Base-by-base conservation (phyloP, 2,113 vertebrate genomes). In the Ranitomeya imitator region DNA sequence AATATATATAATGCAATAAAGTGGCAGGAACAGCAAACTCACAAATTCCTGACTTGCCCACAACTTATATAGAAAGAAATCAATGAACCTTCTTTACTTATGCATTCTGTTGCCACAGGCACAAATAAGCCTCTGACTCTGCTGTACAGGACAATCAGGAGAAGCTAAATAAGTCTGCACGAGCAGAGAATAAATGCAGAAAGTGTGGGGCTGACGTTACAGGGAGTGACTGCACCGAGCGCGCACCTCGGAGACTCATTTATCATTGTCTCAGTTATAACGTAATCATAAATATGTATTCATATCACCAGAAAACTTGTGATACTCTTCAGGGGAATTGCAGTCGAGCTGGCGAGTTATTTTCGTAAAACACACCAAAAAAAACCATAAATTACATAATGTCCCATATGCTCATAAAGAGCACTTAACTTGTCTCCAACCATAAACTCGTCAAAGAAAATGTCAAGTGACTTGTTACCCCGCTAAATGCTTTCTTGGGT, bases 291-390 rank as follows among this genome's bases (percentile, higher is more conserved):
- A 89, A 77, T 69, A 55, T 79, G 71, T 55, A 83, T 88, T 52
- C 73, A 55, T 65, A 88, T 81, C 86, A 83, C 54, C 21, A 63
- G 57, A 74, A 76, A 63, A 88, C 52, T 65, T 85, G 59, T 84
- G 81, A 67, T 21, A n/a, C 87, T 85, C 82, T 79, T 82, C 63
- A 31, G 52, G 87, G 87, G 87, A 89, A 57, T 69, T 79, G 87
- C 60, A 4, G 37, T 9, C 18, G 73, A 88, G 57, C 55, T 31
- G 37, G 71, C 16, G 65, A 54, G 81, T 84, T 77, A 80, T 87
- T 87, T 87, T 87, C 80, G 55, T 87, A 69, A 88, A 52, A 26
- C 51, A 76, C 67, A 74, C 67, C 55, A 55, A 77, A 67, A 67
- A 84, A 69, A 3, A 6, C 52, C 80, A 59, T 26, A 61, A 54